Evolutionary conservation across 1,140 invertebrate species (phyloP), one percentile per base, ranked within the genome.

Genomic region (Lepidurus arcticus): DNA sequence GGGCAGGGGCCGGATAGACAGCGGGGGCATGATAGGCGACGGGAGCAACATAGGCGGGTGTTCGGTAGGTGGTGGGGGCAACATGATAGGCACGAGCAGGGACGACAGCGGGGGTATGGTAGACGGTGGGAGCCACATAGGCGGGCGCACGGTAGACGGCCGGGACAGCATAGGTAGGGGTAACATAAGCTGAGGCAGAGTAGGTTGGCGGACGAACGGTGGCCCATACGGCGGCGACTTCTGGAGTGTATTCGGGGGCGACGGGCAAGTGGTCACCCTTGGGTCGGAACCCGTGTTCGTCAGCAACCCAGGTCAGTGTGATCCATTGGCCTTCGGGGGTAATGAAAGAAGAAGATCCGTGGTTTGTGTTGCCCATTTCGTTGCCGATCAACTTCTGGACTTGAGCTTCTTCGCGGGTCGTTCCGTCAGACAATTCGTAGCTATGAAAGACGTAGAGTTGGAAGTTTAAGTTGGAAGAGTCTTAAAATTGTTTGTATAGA

Each of bases 201-300:
- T 13, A 13, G 13, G 53, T 21, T n/a, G 53, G 53, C 7, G 53
- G 16, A 16, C 53, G 76, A 10, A 77, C 21, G 42, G 44, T 77
- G 16, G 76, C n/a, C 45, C 45, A 42, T 1, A 73, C 21, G 34
- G 34, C 42, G 21, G 76, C 76, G 45, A 77, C 65, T 45, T 77
- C 75, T 5, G 43, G n/a, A n/a, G 81, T 80, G 16, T 75, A 45
- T 1, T 77, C 76, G 26, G 81, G 81, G n/a, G 79, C 73, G n/a
- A 44, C 79, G 8, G 82, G 82, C 76, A 83, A 74, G 78, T 82
- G 81, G 65, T 83, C 81, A 73, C 82, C 83, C n/a, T 47, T 73
- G 13, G 83, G 79, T 42, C 76, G 80, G 79, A 83, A 84, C 76
- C 82, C 82, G 65, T 82, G 80, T 75, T 83, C 81, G 76, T 83